phyloP scores from a whole-genome alignment of 2,888 invertebrate species.

The Drosophila seclusa region DNA sequence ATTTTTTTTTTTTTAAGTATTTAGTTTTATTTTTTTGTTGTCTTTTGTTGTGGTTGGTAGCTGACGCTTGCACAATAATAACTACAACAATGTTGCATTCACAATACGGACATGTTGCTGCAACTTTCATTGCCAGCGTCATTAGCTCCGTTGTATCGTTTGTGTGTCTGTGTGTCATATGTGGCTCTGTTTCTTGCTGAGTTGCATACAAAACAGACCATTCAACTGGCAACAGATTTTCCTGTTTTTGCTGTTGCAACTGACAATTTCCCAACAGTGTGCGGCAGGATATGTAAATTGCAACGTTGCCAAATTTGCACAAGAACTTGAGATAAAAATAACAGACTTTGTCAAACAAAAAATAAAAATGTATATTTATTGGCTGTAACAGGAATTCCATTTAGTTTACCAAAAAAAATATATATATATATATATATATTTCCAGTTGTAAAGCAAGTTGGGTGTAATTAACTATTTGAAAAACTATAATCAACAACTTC shows the following conservation, averaged over 20 bases:
- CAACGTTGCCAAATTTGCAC: conserved; percentile 16
- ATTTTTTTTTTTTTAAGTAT: conserved; percentile 10
- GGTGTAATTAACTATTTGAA: background rate
- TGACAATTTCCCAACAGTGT: conserved; percentile 30
- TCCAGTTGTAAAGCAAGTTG: background rate
- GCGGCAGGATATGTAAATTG: conserved; percentile 15
- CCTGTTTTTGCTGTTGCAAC: conserved; percentile 34
- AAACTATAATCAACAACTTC: background rate
- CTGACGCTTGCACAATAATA: conserved; percentile 60
- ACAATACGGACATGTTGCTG: conserved; percentile 53
- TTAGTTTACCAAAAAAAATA: background rate
- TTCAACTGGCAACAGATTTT: conserved; percentile 64
- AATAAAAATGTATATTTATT: background rate
- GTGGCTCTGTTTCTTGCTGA: conserved; percentile 45
- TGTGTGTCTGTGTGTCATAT: conserved; percentile 35
- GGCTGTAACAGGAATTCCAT: accelerated
- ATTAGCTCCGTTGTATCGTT: conserved; percentile 53
- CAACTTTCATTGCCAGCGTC: conserved; percentile 79
- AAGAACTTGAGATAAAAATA: background rate
- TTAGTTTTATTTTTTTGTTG: background rate
- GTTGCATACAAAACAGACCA: conserved; percentile 69
- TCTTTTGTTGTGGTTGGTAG: conserved; percentile 31
- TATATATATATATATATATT: no score
- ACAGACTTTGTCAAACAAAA: background rate
- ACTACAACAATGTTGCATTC: conserved; percentile 50